Percentiles rank a stretch among this genome's conserved stretches.
Evolutionary conservation across 2,113 vertebrate species (phyloP).

Genomic region (Sporophila hypoxantha): DNA sequence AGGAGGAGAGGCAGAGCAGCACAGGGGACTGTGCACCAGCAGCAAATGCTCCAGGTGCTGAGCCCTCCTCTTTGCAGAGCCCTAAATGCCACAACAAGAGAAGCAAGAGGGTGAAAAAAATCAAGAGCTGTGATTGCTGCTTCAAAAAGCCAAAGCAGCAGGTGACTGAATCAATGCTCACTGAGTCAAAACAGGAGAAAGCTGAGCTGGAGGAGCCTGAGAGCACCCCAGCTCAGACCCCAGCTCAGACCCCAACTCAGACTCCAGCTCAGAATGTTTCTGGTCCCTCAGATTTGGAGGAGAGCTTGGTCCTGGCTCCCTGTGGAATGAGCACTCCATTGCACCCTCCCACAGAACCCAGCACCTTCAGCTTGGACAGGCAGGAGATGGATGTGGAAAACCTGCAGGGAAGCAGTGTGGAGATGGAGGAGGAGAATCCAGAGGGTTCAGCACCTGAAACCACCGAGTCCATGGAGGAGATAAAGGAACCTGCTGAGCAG

Average conservation of each 20-base stretch:
- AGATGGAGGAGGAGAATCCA: neutral
- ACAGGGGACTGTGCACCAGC: neutral
- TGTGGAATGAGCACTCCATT: constrained; percentile 55
- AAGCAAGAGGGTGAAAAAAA: constrained; percentile 61
- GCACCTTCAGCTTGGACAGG: neutral
- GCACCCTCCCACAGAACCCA: neutral
- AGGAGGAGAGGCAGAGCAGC: neutral
- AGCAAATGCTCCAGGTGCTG: neutral
- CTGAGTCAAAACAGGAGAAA: neutral
- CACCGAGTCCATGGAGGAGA: neutral
- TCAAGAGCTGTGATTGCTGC: constrained; percentile 62
- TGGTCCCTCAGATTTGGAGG: neutral
- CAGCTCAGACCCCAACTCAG: neutral
- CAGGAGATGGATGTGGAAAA: neutral
- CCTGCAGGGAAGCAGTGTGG: neutral
- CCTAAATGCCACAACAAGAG: constrained; percentile 51
- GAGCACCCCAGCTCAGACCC: neutral
- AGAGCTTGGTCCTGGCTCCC: constrained; percentile 23
- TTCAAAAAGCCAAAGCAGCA: constrained; percentile 23
- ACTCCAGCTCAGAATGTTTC: neutral
- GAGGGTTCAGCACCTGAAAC: neutral
- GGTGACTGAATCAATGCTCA: neutral
- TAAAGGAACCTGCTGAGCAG: neutral
- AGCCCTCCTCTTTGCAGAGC: neutral
- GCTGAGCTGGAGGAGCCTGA: neutral